Base-by-base conservation (phyloP, 2,113 vertebrate genomes). In the Raphicerus campestris region DNA sequence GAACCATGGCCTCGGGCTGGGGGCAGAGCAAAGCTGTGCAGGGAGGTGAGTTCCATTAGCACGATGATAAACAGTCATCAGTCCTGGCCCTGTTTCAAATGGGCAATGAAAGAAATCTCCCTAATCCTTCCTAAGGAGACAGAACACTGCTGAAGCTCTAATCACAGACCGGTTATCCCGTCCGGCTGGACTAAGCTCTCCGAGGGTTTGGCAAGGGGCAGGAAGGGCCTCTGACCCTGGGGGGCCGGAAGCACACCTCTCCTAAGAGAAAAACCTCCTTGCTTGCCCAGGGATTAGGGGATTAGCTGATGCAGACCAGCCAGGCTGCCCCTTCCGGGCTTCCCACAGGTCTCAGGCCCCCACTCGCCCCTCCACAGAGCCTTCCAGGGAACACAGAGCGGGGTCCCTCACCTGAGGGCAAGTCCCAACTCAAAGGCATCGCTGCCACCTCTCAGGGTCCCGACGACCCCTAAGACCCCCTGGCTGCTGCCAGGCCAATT, bases 91-190 rank as follows among this genome's bases (percentile, higher is more conserved):
- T 0, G 35, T 6, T 80, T 93, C 98, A 96, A 93, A 66, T 7
- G 51, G 78, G 92, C 87, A n/a, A 73, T 30, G 3, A 91, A 77
- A 84, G 63, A 73, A 93, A 91, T 75, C 97, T 84, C 81, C 81
- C 95, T 96, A 87, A 98, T 96, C 97, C 97, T 97, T 98, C 97
- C 95, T 94, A 92, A 63, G 75, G 89, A 89, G 80, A 92, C 83
- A n/a, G 61, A 73, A 47, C 35, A 32, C 83, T 26, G 0, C 58
- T 2, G 42, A 75, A 58, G 56, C 51, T 15, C 73, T 96, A 81
- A 96, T 81, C 95, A 11, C 35, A 17, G 75, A 35, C 88, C 93
- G 75, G 91, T 93, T 73, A 94, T 78, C 95, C 90, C 92, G 81
- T 97, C 93, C 78, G 56, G 96, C 58, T 5, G 30, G 81, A 83